Evolutionary conservation across 2,113 vertebrate genomes (phyloP), one percentile per base, ranked within the genome.

Genomic region (Pandion haliaetus): DNA sequence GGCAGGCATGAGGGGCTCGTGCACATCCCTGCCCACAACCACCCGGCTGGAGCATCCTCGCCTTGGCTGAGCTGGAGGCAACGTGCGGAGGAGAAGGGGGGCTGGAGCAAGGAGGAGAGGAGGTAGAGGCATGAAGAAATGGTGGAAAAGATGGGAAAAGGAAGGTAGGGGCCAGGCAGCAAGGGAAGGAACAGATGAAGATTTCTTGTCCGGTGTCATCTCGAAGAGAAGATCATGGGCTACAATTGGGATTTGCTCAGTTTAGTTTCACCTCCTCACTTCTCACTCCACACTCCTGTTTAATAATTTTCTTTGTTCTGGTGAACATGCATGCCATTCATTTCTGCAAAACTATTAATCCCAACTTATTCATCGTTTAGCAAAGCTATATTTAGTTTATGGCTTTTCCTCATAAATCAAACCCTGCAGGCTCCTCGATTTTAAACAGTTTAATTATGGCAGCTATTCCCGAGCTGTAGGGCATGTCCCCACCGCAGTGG

Each of bases 331-430:
- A n/a, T 69, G 32, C 40, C 83, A 74, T 70, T 88, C 73, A 72
- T 36, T 88, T 72, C 59, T 83, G 69, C 50, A 83, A 88, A 88
- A 70, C 71, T 86, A 86, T 86, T 88, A 93, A 94, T 92, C 82
- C 72, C 10, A 70, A 84, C 2, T 83, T 88, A 72, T 19, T 94
- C 54, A 16, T 81, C 34, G 9, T 52, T 90, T 86, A 88, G 65
- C 5, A 3, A 69, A 91, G 69, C 77, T 95, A 91, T 96, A 93
- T 95, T 88, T 96, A 95, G 76, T 93, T 96, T 94, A 94, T 78
- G 73, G 72, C 38, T 86, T 95, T 94, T 88, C 69, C 47, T 57
- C 38, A 59, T 93, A 88, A 96, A 95, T 92, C 86, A 69, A 84
- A 89, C 17, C 28, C 88, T 87, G 76, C 55, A 84, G 72, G 57